Conservation (phyloP, 2,797 vertebrate genomes). For the Tapera naevia region DNA sequence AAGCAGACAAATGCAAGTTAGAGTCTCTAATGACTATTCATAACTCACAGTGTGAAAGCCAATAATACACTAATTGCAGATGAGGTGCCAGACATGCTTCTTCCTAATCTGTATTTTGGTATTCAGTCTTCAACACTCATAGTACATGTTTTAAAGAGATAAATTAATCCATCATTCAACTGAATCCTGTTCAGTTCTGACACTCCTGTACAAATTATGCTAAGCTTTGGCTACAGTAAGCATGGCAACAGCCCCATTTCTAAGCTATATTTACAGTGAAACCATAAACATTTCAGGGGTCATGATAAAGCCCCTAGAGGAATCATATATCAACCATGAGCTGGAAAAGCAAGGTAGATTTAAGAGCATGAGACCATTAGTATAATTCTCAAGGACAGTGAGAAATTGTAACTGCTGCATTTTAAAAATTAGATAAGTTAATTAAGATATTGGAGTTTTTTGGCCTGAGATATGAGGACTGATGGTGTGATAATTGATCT, state of each 20-base stretch:
- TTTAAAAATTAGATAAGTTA: background rate
- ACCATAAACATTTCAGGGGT: background rate
- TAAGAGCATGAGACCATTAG: background rate
- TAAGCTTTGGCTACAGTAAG: background rate
- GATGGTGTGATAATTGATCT: background rate
- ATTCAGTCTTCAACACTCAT: background rate
- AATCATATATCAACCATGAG: background rate
- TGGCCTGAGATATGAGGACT: background rate
- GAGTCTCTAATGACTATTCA: background rate
- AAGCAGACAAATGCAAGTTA: background rate
- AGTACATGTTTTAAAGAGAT: background rate
- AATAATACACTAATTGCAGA: background rate
- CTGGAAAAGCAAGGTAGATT: background rate
- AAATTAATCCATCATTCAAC: background rate
- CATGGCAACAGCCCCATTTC: background rate
- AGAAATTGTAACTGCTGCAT: background rate
- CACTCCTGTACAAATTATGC: background rate
- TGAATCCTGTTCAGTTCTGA: background rate
- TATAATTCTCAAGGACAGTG: background rate
- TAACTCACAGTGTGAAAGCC: background rate
- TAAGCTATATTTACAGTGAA: background rate
- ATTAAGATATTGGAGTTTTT: background rate
- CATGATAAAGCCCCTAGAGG: background rate
- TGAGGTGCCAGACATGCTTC: background rate
- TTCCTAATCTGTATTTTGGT: background rate